These are phyloP conservation scores for Ptiloglossa arizonensis DNA, from an alignment of 1,140 invertebrate genomes.

Conservation along the genomic window DNA sequence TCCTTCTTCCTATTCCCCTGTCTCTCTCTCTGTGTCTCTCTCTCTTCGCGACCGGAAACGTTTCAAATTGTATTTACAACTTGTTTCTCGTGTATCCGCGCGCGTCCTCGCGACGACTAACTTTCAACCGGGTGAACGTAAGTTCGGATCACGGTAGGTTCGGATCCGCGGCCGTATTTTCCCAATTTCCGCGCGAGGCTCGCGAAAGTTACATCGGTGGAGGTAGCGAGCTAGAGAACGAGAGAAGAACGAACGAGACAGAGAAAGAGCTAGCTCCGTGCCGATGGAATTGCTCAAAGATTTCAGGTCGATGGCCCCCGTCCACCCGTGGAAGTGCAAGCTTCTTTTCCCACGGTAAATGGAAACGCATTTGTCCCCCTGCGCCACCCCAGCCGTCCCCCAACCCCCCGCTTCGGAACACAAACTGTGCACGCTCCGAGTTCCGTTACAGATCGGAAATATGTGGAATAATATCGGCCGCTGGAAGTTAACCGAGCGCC, in stretches of 20 bases:
- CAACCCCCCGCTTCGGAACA: no score
- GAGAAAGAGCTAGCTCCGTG: no score
- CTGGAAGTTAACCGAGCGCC: constrained; percentile 1
- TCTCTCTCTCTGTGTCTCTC: neutral
- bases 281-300: constrained; percentile 42
- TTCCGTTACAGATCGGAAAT: constrained; percentile 23
- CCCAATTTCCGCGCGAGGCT: constrained; percentile 37
- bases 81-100: neutral
- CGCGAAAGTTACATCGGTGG: constrained; percentile 26
- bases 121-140: neutral
- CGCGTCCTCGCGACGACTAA: neutral
- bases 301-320: constrained; percentile 21
- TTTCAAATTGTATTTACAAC: constrained; percentile 34
- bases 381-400: no score
- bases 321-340: neutral
- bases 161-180: constrained; percentile 11
- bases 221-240: neutral
- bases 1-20: no score
- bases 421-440: neutral
- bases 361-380: constrained; percentile 17
- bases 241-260: no score
- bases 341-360: constrained; percentile 14
- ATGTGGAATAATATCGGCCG: constrained; percentile 21
- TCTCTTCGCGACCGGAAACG: neutral
- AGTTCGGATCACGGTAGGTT: neutral